Base-by-base conservation (phyloP, 2,113 vertebrate species). In the Bubo scandiacus region DNA sequence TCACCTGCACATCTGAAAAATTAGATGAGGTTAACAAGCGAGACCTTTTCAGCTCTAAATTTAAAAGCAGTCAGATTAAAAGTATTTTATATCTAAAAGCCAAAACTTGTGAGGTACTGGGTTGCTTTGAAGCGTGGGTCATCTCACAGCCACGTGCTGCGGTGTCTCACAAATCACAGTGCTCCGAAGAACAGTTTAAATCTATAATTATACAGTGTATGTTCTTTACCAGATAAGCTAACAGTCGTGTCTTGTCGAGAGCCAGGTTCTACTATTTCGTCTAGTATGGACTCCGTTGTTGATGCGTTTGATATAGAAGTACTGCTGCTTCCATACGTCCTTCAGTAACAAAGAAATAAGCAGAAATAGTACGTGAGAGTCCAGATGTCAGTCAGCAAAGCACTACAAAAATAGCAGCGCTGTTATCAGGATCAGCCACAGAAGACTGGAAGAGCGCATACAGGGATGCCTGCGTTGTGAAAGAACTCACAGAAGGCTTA, bases 241-340 rank as follows among this genome's bases (percentile, higher is more conserved):
- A 71, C 6, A 61, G 97, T 4, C 38, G 94, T 36, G 23, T 98
- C 98, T 34, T 67, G 89, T 82, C 67, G 98, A 71, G 90, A 93
- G 36, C 96, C 97, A 11, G 97, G 81, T 25, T 99, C 98, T 63
- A 97, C 97, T 32, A 87, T 90, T 75, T 98, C 99, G 51, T 98
- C 98, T 49, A 75, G 95, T 10, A 97, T 6, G 1, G 98, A 97
- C 34, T 98, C 97, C 5, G 82, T 68, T 11, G 96, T 97, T 27
- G 98, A 98, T 42, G 92, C 25, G 45, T 98, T 98, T 27, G 98
- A 97, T 88, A 86, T 97, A 82, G 98, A 99, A 83, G 97, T n/a
- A 45, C 92, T 96, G 90, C 98, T 98, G 96, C 98, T 99, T 66
- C 98, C 98, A 6, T 96, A 90, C 12, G 96, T 98, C 97, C 99